These are phyloP conservation scores for Smutsia gigantea DNA, from an alignment of 2,797 vertebrate genomes.

Conservation along the genomic window DNA sequence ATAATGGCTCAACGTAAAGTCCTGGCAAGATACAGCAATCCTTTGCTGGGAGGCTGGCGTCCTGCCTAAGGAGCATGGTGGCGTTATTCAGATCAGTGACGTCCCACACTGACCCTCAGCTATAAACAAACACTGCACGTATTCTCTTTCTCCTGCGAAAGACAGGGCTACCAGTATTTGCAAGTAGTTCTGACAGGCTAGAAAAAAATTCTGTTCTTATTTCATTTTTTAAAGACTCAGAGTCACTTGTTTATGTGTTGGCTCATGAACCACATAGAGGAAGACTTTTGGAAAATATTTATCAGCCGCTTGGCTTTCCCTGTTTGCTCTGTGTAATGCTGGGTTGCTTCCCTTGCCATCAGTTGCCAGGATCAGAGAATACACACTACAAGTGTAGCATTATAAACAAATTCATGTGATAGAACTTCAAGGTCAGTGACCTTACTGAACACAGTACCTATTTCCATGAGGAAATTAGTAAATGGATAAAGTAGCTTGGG, in stretches of 20 bases:
- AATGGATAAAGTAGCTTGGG: neutral
- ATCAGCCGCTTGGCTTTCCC: neutral
- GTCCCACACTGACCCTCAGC: neutral
- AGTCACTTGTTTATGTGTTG: constrained; percentile 22
- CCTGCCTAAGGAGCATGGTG: neutral
- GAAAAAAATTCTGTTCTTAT: constrained; percentile 31
- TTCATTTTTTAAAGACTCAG: constrained; percentile 25
- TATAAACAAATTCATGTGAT: neutral
- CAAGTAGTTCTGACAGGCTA: neutral
- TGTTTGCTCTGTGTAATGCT: neutral
- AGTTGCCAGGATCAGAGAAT: neutral
- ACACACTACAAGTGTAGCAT: neutral
- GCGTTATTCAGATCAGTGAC: neutral
- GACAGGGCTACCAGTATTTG: neutral
- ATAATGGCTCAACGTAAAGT: neutral
- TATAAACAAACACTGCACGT: neutral
- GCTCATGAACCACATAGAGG: neutral
- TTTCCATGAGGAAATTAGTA: neutral
- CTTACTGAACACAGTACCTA: neutral
- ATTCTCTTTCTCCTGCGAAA: neutral
- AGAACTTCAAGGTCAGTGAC: neutral
- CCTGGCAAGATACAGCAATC: neutral
- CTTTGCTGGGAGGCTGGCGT: constrained; percentile 11
- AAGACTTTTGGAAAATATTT: constrained; percentile 39
- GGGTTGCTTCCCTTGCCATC: neutral